These are phyloP conservation scores for Alfaro cultratus DNA, from an alignment of 2,797 vertebrate species.

Conservation along the genomic window DNA sequence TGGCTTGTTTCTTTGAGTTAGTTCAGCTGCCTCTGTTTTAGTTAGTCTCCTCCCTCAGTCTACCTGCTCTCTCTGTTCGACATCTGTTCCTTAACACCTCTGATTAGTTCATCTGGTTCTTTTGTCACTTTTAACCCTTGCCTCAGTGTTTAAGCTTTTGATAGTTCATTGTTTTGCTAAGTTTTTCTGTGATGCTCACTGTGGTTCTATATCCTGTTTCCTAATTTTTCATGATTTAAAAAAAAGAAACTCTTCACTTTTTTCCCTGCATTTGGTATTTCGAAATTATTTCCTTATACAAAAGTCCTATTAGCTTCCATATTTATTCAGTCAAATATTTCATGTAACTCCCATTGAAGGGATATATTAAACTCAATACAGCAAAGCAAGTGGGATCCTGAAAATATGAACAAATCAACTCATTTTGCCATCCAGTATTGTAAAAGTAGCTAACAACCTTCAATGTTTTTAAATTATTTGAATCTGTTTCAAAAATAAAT, in stretches of 20 bases:
- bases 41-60: no score
- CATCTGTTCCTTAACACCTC: no score
- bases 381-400: background rate
- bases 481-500: conserved; percentile 41
- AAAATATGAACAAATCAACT: conserved; percentile 20
- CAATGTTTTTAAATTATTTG: conserved; percentile 29
- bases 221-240: no score
- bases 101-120: no score
- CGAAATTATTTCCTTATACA: conserved; percentile 5
- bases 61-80: no score
- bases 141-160: no score
- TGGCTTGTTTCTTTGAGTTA: no score
- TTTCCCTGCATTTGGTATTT: conserved; percentile 24
- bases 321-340: conserved; percentile 17
- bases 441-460: conserved; percentile 37
- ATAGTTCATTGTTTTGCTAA: no score
- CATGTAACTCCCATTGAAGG: background rate
- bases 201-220: no score
- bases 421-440: background rate
- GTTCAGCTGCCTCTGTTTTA: no score
- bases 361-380: conserved; percentile 4
- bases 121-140: no score
- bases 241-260: background rate
- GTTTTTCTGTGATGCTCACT: background rate
- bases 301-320: conserved; percentile 31